phyloP scores from a whole-genome alignment of 2,113 vertebrate species.

The Tyto alba region DNA sequence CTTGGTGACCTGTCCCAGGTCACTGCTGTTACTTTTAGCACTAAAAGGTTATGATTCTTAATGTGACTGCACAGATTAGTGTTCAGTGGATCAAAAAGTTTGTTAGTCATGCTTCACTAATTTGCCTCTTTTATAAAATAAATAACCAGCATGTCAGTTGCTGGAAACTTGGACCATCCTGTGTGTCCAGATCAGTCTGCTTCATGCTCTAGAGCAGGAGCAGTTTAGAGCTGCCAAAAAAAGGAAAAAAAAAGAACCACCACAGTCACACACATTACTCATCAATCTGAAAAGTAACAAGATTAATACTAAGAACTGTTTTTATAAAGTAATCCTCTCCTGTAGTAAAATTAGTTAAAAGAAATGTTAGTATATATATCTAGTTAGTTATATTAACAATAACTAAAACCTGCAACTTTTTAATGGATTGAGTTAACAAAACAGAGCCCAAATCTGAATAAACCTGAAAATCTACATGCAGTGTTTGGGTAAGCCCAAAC shows the following conservation, averaged over 20 bases:
- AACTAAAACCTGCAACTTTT: background rate
- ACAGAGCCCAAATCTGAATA: background rate
- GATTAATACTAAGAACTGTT: background rate
- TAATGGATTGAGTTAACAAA: background rate
- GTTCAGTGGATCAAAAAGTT: background rate
- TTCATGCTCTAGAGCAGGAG: background rate
- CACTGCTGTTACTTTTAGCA: background rate
- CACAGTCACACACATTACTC: background rate
- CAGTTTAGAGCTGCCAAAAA: background rate
- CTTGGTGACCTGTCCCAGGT: background rate
- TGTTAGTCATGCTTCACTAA: conserved; percentile 20
- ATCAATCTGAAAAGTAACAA: conserved; percentile 16
- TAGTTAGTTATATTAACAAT: background rate
- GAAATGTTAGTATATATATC: background rate
- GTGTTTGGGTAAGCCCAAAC: background rate
- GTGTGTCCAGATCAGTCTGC: background rate
- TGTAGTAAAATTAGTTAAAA: background rate
- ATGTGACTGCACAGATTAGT: background rate
- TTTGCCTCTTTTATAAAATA: conserved; percentile 21
- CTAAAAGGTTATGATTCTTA: background rate
- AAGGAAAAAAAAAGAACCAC: background rate
- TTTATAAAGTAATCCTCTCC: background rate
- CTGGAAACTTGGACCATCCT: conserved; percentile 21
- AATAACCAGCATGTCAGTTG: conserved; percentile 19
- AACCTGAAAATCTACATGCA: background rate